Percentiles rank a stretch among this genome's conserved stretches.
Evolutionary conservation across 2,888 invertebrate species (phyloP).

Genomic region (Luperina nickerlii): DNA sequence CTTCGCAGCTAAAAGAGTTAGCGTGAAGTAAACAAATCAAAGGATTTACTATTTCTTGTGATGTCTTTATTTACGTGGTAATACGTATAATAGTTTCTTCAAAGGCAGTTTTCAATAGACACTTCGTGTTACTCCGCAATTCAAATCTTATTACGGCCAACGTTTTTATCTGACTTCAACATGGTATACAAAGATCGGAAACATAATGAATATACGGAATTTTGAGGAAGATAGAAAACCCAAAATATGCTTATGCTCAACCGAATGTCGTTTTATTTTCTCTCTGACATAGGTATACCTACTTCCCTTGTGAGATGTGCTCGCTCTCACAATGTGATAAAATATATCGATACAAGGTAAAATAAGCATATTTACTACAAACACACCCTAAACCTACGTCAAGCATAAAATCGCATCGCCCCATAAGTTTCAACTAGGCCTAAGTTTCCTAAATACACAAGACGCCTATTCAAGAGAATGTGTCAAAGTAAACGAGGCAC

Average conservation of each 20-base stretch:
- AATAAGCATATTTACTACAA: not conserved
- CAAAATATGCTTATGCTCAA: not conserved
- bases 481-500: constrained; percentile 60
- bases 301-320: too few relatives aligned
- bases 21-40: constrained; percentile 59
- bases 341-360: not conserved
- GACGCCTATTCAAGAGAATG: constrained; percentile 49
- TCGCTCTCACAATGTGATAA: not conserved
- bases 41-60: constrained; percentile 68
- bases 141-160: not conserved
- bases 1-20: constrained; percentile 48
- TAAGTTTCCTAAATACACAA: constrained; percentile 41
- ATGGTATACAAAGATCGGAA: not conserved
- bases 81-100: constrained; percentile 26
- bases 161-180: constrained; percentile 11
- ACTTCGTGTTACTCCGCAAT: constrained; percentile 20
- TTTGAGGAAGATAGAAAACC: not conserved
- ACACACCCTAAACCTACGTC: constrained; percentile 1
- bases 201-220: not conserved
- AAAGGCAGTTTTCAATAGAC: constrained; percentile 47
- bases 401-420: constrained; percentile 11
- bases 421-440: constrained; percentile 37
- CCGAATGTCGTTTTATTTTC: not conserved
- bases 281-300: not conserved
- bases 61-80: constrained; percentile 60